Conservation (phyloP, 2,113 vertebrate species). For the Chroicocephalus ridibundus region DNA sequence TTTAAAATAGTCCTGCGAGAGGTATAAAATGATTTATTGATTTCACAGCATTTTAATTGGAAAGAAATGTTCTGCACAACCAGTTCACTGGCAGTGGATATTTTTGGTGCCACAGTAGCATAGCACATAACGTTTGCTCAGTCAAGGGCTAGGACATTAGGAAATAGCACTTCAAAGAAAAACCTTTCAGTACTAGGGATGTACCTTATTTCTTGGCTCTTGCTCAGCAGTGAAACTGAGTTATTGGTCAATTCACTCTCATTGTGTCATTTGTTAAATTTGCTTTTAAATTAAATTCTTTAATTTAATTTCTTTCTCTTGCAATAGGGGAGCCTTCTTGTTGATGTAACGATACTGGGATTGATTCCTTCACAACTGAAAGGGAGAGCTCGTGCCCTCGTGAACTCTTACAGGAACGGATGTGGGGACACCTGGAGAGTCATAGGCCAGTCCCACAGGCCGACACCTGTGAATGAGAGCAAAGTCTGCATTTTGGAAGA, state of each 20-base stretch:
- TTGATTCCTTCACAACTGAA: neutral
- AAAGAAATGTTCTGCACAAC: neutral
- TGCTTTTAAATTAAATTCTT: neutral
- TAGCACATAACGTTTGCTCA: neutral
- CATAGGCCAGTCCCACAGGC: neutral
- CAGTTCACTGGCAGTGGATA: neutral
- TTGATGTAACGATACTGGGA: neutral
- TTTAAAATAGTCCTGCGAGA: neutral
- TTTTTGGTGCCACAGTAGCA: neutral
- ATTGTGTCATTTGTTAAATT: neutral
- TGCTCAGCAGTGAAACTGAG: neutral
- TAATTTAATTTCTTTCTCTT: neutral
- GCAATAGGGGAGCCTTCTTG: neutral
- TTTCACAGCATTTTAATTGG: neutral
- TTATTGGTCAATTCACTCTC: neutral
- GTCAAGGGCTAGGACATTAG: neutral
- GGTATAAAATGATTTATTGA: neutral
- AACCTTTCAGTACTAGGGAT: neutral
- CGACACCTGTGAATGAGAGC: neutral
- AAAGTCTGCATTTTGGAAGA: neutral
- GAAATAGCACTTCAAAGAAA: neutral
- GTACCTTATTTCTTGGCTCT: neutral
- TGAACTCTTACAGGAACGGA: neutral
- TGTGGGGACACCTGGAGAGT: too few relatives aligned
- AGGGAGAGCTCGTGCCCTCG: fast-evolving